Conservation (phyloP, 2,888 invertebrate species). For the Graphium colonna region DNA sequence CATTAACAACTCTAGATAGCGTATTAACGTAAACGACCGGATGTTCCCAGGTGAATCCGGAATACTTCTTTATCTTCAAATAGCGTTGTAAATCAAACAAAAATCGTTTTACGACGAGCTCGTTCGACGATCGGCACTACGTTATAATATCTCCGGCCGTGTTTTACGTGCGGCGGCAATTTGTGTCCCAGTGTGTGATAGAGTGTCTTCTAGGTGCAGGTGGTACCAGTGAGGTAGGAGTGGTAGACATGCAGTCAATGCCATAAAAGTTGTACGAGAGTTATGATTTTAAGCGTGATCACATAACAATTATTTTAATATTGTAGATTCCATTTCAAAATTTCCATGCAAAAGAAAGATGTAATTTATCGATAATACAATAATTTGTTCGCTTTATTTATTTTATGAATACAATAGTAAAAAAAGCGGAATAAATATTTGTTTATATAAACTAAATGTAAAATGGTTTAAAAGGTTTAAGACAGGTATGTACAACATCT, state of each 20-base stretch:
- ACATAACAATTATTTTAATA: neutral
- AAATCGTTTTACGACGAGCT: neutral
- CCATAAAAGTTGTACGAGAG: too few species aligned
- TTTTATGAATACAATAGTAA: too few species aligned
- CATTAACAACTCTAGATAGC: conserved; percentile 7
- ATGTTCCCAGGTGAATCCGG: conserved; percentile 14
- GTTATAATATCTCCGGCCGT: neutral
- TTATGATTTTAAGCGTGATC: too few species aligned
- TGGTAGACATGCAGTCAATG: too few species aligned
- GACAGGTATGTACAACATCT: too few species aligned
- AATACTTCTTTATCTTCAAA: neutral
- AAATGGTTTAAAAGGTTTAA: too few species aligned
- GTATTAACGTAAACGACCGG: conserved; percentile 10
- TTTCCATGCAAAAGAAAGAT: neutral
- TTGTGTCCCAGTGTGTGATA: neutral
- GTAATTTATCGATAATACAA: neutral
- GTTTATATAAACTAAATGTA: too few species aligned
- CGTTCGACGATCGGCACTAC: neutral
- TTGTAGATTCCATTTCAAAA: neutral
- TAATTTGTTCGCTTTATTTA: too few species aligned
- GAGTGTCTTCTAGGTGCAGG: neutral
- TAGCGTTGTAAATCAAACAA: neutral
- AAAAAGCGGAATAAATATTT: too few species aligned
- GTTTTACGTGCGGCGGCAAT: neutral
- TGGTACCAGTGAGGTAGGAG: too few species aligned